Evolutionary conservation across 2,888 invertebrate genomes (phyloP).

Genomic region (Pristionchus exspectatus): DNA sequence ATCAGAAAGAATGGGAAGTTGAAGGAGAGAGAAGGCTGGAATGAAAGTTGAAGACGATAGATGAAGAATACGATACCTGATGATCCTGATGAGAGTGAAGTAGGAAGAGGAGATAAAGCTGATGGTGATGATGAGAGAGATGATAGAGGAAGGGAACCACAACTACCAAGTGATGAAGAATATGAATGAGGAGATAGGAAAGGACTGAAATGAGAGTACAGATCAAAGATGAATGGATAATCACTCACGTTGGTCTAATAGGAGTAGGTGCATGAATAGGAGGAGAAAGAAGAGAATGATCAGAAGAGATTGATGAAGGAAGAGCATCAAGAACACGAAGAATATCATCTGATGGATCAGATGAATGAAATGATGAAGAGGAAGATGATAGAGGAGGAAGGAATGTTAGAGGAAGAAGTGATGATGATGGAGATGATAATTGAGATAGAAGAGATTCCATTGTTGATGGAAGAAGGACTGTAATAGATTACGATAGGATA

Average conservation of each 20-base stretch:
- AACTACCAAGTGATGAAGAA: constrained; percentile 30
- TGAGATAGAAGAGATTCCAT: constrained; percentile 33
- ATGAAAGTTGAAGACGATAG: neutral
- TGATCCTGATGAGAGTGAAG: neutral
- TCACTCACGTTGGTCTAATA: constrained; percentile 16
- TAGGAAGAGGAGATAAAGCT: neutral
- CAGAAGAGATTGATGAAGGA: neutral
- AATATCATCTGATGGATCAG: neutral
- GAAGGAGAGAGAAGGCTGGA: constrained; percentile 39
- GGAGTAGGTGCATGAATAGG: constrained; percentile 40
- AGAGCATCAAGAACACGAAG: neutral
- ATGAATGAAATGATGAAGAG: neutral
- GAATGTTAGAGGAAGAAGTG: constrained; percentile 21
- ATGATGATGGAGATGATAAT: neutral
- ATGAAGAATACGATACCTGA: constrained; percentile 17
- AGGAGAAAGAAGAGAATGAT: neutral
- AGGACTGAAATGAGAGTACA: neutral
- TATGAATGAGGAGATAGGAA: constrained; percentile 1
- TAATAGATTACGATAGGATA: neutral
- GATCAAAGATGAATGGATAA: constrained; percentile 8
- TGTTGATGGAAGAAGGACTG: constrained; percentile 4
- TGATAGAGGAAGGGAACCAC: neutral
- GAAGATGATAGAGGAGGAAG: neutral
- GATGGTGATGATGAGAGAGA: constrained; percentile 24
- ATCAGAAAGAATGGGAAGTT: neutral